Evolutionary conservation across 2,113 vertebrate genomes (phyloP).

Genomic region (Notiomystis cincta): DNA sequence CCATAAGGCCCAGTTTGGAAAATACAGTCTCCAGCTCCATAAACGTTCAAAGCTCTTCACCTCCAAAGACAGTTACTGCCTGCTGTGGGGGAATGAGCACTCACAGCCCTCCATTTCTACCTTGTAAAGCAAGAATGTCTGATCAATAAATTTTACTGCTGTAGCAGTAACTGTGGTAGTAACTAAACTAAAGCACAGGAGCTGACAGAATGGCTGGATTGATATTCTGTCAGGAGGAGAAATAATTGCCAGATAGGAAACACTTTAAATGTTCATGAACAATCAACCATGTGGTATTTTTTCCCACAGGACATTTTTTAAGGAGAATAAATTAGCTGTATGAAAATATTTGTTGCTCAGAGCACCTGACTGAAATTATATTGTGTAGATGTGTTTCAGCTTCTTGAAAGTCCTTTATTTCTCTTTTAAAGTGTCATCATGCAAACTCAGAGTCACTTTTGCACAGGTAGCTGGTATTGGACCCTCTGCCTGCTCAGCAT

Average conservation of each 20-base stretch:
- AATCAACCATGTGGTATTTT: neutral
- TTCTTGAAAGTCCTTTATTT: neutral
- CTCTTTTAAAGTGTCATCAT: neutral
- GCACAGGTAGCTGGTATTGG: neutral
- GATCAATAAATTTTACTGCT: constrained; percentile 23
- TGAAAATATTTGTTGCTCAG: neutral
- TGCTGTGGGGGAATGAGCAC: neutral
- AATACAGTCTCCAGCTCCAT: neutral
- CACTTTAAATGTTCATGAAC: neutral
- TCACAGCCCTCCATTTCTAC: neutral
- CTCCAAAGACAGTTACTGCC: neutral
- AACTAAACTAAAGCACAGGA: neutral
- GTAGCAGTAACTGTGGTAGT: neutral
- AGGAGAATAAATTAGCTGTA: neutral
- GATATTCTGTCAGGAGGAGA: neutral
- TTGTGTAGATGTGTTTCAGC: neutral
- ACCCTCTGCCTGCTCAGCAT: neutral
- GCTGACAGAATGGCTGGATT: neutral
- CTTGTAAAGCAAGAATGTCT: neutral
- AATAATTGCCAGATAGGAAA: neutral
- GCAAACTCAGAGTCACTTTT: neutral
- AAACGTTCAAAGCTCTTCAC: neutral
- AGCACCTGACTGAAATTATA: neutral
- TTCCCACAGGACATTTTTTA: neutral
- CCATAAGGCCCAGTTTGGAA: neutral